Percentiles rank a stretch among this genome's conserved stretches.
These are phyloP conservation scores for Ammospiza caudacuta DNA, from an alignment of 2,113 vertebrate species.

Conservation along the genomic window DNA sequence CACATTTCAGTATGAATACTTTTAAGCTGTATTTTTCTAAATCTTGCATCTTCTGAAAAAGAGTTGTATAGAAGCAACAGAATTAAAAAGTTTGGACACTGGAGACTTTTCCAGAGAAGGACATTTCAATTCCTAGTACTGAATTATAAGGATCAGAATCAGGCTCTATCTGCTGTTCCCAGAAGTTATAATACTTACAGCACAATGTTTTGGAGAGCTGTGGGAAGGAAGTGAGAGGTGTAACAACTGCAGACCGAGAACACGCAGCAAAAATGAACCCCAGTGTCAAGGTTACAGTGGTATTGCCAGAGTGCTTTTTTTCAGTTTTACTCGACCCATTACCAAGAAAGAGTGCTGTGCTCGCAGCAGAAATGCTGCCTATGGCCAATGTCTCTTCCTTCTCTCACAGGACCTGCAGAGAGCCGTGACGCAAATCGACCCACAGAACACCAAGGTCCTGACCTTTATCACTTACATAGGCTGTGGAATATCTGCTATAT, in stretches of 20 bases:
- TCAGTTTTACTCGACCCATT: neutral
- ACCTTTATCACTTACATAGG: conserved; percentile 95
- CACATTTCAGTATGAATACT: neutral
- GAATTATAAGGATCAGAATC: neutral
- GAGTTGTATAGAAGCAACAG: neutral
- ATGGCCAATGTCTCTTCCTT: neutral
- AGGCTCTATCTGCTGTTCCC: neutral
- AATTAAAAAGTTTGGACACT: neutral
- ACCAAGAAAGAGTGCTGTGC: neutral
- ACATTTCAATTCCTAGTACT: neutral
- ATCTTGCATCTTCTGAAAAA: neutral
- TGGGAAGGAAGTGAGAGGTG: conserved; percentile 58
- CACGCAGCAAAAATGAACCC: neutral
- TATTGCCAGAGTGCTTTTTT: neutral
- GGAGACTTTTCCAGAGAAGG: neutral
- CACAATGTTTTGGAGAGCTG: conserved; percentile 16
- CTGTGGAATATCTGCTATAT: conserved; percentile 93
- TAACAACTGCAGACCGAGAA: neutral
- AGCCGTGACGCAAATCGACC: conserved; percentile 70
- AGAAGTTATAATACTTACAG: neutral
- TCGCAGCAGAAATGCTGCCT: neutral
- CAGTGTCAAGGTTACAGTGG: neutral
- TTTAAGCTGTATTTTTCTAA: neutral
- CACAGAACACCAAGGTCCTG: conserved; percentile 80
- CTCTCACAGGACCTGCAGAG: conserved; percentile 85